Evolutionary conservation across 2,797 vertebrate genomes (phyloP).

Genomic region (Phoxinus dragarum): DNA sequence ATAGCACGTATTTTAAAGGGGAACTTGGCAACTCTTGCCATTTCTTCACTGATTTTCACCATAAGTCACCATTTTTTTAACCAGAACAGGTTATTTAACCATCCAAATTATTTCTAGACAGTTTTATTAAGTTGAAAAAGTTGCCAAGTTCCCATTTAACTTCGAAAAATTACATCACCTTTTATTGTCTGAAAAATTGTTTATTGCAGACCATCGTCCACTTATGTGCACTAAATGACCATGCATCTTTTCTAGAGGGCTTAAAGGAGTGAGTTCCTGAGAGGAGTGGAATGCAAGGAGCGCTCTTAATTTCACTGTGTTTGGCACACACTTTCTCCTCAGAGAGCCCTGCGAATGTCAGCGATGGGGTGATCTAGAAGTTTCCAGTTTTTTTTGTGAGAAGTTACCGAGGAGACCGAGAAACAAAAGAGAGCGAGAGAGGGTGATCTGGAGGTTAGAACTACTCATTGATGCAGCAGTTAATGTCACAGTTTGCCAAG

Average conservation of each 20-base stretch:
- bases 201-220: neutral
- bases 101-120: too few relatives aligned
- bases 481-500: conserved; percentile 17
- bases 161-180: neutral
- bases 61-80: too few relatives aligned
- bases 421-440: conserved; percentile 22
- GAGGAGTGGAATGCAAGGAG: conserved; percentile 35
- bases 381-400: conserved; percentile 27
- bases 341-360: conserved; percentile 32
- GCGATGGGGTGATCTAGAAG: conserved; percentile 35
- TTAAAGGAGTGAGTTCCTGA: conserved; percentile 45
- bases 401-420: neutral
- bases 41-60: too few relatives aligned
- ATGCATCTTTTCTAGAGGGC: conserved; percentile 3
- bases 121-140: too few relatives aligned
- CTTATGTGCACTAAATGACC: conserved; percentile 14
- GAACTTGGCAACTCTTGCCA: too few relatives aligned
- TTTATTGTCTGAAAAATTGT: neutral
- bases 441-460: conserved; percentile 10
- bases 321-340: conserved; percentile 24
- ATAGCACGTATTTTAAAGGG: neutral
- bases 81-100: too few relatives aligned
- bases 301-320: conserved; percentile 38
- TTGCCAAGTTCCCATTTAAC: too few relatives aligned
- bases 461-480: neutral